A percentile compares a stretch with the other conserved stretches of the same genome.
Evolutionary conservation across 2,888 invertebrate genomes (phyloP).

Genomic region (Nomada goodeniana): DNA sequence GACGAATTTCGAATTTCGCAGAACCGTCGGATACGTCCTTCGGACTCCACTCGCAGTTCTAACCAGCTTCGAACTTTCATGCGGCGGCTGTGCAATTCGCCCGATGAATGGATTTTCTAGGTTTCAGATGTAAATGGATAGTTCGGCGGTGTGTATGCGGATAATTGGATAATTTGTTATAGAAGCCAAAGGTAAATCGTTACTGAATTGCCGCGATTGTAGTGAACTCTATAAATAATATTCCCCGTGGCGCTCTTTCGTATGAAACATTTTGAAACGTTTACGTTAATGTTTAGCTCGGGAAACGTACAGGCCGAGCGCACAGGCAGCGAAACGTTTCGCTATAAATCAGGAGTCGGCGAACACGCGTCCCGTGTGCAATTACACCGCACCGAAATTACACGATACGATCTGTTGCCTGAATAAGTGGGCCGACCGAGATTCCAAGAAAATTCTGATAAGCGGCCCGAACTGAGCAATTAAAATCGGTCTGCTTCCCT

Average conservation of each 20-base stretch:
- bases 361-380: constrained; percentile 50
- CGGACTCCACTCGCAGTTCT: background rate
- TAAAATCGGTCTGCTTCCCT: constrained; percentile 32
- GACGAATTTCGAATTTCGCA: background rate
- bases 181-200: too few species aligned
- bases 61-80: background rate
- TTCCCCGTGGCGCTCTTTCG: too few species aligned
- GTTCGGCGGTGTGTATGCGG: too few species aligned
- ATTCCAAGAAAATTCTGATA: constrained; percentile 55
- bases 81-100: background rate
- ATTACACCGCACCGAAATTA: constrained; percentile 59
- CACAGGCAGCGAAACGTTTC: constrained; percentile 14
- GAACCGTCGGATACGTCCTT: background rate
- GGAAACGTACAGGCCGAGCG: background rate
- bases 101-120: too few species aligned
- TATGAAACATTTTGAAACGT: background rate
- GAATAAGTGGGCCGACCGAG: constrained; percentile 48
- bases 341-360: constrained; percentile 40
- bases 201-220: too few species aligned
- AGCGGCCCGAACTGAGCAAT: constrained; percentile 48
- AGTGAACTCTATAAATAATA: too few species aligned
- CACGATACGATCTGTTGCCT: constrained; percentile 40
- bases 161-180: too few species aligned
- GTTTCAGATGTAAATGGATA: too few species aligned
- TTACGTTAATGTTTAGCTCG: background rate